Conservation (phyloP, 2,113 vertebrate genomes). For the Fukomys damarensis region DNA sequence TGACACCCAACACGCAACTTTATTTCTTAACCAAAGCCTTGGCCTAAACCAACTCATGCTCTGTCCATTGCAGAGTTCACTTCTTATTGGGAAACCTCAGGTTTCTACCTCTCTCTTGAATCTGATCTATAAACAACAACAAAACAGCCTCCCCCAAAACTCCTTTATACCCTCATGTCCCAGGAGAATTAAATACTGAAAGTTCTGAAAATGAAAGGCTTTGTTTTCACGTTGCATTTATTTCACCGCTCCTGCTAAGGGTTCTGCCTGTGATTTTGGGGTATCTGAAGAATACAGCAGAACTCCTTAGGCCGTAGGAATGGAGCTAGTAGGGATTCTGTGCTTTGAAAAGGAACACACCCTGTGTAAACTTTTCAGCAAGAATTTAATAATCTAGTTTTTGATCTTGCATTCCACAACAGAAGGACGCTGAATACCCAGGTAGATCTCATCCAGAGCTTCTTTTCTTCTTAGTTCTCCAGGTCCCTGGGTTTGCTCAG, state of each 20-base stretch:
- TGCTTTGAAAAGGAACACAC: background rate
- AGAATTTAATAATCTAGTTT: background rate
- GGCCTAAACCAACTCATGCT: background rate
- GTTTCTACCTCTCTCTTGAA: background rate
- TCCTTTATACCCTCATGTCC: background rate
- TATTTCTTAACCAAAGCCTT: background rate
- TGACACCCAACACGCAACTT: background rate
- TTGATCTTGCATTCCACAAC: background rate
- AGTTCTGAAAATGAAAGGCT: background rate
- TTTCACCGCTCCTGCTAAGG: background rate
- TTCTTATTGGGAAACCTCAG: background rate
- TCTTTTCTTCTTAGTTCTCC: slow-evolving; percentile 57
- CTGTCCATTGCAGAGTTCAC: background rate
- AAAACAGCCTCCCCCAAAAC: background rate
- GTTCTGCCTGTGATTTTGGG: background rate
- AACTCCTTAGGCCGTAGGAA: background rate
- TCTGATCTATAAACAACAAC: background rate
- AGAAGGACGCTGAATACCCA: background rate
- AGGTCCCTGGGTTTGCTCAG: slow-evolving; percentile 30
- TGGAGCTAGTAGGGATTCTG: background rate
- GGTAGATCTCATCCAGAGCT: background rate
- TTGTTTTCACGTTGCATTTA: background rate
- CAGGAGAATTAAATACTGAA: background rate
- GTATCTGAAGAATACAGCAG: background rate
- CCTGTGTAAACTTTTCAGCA: background rate